Percentiles rank a stretch among this genome's conserved stretches.
Conservation (phyloP, 1,140 invertebrate species). For the Ceratina australensis region DNA sequence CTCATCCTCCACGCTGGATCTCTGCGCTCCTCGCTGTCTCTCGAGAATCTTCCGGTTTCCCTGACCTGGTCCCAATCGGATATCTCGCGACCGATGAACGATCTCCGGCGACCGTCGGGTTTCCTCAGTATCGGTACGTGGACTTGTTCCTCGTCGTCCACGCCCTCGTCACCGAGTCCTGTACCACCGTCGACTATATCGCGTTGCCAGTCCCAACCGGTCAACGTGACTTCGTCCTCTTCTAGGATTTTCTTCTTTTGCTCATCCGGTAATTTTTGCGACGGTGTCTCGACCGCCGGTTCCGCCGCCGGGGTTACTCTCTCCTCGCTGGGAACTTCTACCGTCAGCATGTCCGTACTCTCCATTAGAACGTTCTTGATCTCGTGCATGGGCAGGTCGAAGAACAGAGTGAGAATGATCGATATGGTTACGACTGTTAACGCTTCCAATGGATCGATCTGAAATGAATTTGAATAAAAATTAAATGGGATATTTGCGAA, state of each 20-base stretch:
- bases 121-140: constrained; percentile 49
- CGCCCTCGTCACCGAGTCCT: background rate
- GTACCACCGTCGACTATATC: constrained; percentile 35
- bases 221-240: constrained; percentile 44
- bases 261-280: background rate
- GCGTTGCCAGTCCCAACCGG: constrained; percentile 55
- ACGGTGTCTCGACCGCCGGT: background rate
- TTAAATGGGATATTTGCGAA: too few species aligned
- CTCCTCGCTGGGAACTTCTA: constrained; percentile 20
- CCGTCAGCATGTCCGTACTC: constrained; percentile 58
- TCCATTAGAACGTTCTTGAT: constrained; percentile 78
- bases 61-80: constrained; percentile 44
- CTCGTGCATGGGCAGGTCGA: constrained; percentile 81
- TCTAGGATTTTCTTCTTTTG: constrained; percentile 36
- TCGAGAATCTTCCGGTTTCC: constrained; percentile 30
- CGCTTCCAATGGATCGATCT: constrained; percentile 75
- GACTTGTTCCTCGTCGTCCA: constrained; percentile 43
- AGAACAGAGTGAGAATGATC: constrained; percentile 76
- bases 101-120: constrained; percentile 46
- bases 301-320: background rate
- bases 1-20: constrained; percentile 31
- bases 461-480: constrained; percentile 48
- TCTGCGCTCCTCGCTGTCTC: constrained; percentile 38
- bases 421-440: constrained; percentile 70
- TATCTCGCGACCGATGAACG: constrained; percentile 64